Evolutionary conservation across 1,140 invertebrate species (phyloP).

Genomic region (Aporrectodea caliginosa): DNA sequence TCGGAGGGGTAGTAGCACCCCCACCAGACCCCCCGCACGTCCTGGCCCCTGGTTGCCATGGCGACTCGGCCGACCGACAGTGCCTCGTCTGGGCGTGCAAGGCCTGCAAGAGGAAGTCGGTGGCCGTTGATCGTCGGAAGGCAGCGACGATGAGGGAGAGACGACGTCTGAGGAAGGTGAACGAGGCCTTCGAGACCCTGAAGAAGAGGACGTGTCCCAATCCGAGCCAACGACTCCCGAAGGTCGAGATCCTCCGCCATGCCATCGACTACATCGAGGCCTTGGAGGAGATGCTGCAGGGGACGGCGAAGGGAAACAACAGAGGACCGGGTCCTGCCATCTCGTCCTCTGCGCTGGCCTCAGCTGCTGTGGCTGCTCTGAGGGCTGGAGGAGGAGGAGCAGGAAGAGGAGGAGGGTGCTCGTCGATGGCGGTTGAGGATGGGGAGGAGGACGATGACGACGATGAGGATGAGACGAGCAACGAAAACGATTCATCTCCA

Average conservation of each 20-base stretch:
- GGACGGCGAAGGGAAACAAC: constrained; percentile 44
- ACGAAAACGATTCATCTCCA: too few species aligned
- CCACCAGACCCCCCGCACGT: constrained; percentile 55
- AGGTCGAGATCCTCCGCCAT: constrained; percentile 92
- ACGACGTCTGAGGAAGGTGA: constrained; percentile 87
- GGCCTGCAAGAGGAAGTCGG: constrained; percentile 89
- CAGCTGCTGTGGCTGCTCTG: too few species aligned
- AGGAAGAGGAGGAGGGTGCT: too few species aligned
- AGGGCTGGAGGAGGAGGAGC: too few species aligned
- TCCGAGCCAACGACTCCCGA: constrained; percentile 89
- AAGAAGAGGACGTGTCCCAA: constrained; percentile 88
- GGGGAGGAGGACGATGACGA: too few species aligned
- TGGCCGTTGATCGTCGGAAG: constrained; percentile 89
- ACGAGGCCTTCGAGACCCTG: constrained; percentile 94
- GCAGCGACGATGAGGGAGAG: constrained; percentile 92
- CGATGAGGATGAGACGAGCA: too few species aligned
- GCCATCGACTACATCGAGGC: constrained; percentile 98
- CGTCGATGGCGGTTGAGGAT: too few species aligned
- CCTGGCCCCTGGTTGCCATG: constrained; percentile 49
- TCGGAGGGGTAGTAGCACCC: constrained; percentile 36
- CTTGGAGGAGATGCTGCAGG: constrained; percentile 67
- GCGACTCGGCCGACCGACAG: constrained; percentile 58
- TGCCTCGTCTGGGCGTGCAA: constrained; percentile 94
- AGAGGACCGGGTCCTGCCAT: too few species aligned
- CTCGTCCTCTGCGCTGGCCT: too few species aligned